phyloP scores from a whole-genome alignment of 2,113 vertebrate species.

The Calyptomena viridis region DNA sequence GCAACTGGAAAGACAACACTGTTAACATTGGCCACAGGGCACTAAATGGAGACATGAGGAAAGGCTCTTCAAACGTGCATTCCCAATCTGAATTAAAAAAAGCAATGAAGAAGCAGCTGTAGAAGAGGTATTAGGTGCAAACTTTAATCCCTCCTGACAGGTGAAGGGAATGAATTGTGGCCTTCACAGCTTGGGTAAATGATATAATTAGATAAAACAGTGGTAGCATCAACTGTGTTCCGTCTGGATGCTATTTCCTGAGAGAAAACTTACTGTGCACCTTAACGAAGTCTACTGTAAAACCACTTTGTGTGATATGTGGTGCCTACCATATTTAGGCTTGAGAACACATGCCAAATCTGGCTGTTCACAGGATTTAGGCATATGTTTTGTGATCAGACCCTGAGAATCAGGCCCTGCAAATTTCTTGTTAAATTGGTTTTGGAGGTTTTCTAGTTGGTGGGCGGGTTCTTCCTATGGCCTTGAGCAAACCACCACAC shows the following conservation, averaged over 20 bases:
- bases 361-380: neutral
- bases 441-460: neutral
- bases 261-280: neutral
- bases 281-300: neutral
- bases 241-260: neutral
- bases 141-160: neutral
- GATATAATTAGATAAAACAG: constrained; percentile 27
- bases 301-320: neutral
- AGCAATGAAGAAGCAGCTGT: neutral
- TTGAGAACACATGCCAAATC: neutral
- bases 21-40: neutral
- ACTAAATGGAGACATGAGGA: neutral
- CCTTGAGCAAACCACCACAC: neutral
- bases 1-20: neutral
- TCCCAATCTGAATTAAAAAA: neutral
- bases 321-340: neutral
- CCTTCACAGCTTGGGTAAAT: neutral
- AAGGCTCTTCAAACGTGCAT: neutral
- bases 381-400: neutral
- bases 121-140: neutral
- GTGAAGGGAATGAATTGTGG: neutral
- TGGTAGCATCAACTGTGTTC: neutral
- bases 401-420: neutral
- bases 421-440: neutral
- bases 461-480: neutral